These are phyloP conservation scores for Carcinoscorpius rotundicauda DNA, from an alignment of 1,140 invertebrate species.

Conservation along the genomic window DNA sequence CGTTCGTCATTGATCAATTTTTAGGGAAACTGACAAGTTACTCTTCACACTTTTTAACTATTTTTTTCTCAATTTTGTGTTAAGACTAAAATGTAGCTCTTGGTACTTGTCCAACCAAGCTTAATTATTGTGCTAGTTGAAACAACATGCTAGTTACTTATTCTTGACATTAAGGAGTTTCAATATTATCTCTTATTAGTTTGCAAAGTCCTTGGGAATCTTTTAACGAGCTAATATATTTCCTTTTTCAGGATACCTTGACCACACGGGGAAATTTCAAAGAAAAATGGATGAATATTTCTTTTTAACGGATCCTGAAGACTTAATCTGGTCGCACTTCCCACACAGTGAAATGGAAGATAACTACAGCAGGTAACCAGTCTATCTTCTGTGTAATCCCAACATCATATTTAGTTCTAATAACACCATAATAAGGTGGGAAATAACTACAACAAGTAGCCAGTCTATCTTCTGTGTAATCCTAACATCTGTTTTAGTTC, in stretches of 20 bases:
- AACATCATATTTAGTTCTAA: slow-evolving; percentile 36
- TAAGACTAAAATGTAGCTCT: too few species aligned
- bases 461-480: neutral
- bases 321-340: slow-evolving; percentile 42
- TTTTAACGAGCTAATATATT: neutral
- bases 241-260: slow-evolving; percentile 27
- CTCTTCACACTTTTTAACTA: too few species aligned
- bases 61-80: too few species aligned
- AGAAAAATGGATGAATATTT: slow-evolving; percentile 31
- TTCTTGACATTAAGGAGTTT: too few species aligned
- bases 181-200: too few species aligned
- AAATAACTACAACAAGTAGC: slow-evolving; percentile 29
- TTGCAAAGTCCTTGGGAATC: too few species aligned
- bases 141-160: too few species aligned
- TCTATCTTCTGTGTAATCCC: neutral
- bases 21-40: too few species aligned
- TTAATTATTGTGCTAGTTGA: too few species aligned
- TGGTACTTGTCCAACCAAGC: too few species aligned
- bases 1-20: too few species aligned
- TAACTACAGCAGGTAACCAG: slow-evolving; percentile 29
- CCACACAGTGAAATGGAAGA: slow-evolving; percentile 35
- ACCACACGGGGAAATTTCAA: slow-evolving; percentile 30
- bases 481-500: too few species aligned
- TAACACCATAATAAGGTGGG: slow-evolving; percentile 37
- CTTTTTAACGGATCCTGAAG: slow-evolving; percentile 43